phyloP scores from a whole-genome alignment of 2,888 invertebrate genomes.

The Tolmerus cingulatus region DNA sequence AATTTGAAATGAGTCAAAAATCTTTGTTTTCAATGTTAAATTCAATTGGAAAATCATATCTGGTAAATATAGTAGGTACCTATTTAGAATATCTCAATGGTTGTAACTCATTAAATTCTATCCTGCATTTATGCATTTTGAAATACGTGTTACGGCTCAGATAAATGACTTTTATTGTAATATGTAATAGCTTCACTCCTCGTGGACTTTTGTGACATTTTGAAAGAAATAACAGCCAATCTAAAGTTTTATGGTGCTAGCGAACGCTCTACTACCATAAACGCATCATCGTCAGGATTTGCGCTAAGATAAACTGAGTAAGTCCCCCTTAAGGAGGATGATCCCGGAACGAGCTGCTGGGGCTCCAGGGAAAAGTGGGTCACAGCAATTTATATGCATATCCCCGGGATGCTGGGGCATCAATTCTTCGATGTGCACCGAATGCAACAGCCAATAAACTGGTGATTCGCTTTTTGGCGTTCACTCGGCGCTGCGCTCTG shows the following conservation, averaged over 20 bases:
- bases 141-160: not conserved
- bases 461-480: not conserved
- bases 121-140: not conserved
- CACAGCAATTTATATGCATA: not conserved
- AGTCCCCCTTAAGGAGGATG: not conserved
- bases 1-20: too few relatives aligned
- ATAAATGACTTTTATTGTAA: not conserved
- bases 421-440: not conserved
- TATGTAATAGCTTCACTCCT: not conserved
- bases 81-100: not conserved
- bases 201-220: not conserved
- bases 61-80: too few relatives aligned
- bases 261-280: not conserved
- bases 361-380: not conserved
- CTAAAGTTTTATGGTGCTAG: not conserved
- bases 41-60: too few relatives aligned
- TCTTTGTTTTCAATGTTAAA: too few relatives aligned
- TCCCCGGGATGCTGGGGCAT: not conserved
- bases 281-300: not conserved
- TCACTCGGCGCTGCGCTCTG: not conserved
- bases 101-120: not conserved
- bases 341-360: not conserved
- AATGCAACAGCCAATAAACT: not conserved
- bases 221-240: not conserved
- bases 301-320: not conserved